Evolutionary conservation across 92 coral and sea anemone genomes (phyloP).

Genomic region (Epizoanthus scotinus): DNA sequence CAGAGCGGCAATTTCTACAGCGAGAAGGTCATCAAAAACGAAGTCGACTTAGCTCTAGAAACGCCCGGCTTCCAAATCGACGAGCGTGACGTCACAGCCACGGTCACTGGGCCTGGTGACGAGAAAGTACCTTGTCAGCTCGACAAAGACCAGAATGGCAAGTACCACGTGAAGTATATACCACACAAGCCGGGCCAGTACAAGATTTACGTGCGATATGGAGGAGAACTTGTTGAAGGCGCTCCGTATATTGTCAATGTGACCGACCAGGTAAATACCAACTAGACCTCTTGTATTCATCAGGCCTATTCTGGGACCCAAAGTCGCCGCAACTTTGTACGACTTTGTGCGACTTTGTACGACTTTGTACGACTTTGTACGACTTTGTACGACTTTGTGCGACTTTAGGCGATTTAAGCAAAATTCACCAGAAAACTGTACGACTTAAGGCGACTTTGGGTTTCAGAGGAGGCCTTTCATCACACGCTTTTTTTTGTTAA

Average conservation of each 20-base stretch:
- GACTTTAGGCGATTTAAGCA: too few relatives aligned
- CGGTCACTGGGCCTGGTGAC: slow-evolving; percentile 32
- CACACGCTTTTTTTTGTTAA: too few relatives aligned
- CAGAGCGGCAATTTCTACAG: slow-evolving; percentile 12
- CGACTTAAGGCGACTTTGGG: too few relatives aligned
- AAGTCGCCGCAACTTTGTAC: too few relatives aligned
- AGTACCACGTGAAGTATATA: slow-evolving; percentile 35
- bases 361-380: too few relatives aligned
- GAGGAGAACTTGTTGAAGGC: slow-evolving; percentile 39
- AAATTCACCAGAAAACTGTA: too few relatives aligned
- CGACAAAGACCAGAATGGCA: slow-evolving; percentile 32
- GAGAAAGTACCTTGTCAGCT: slow-evolving; percentile 28
- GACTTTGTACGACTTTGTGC: too few relatives aligned
- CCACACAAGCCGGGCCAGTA: slow-evolving; percentile 34
- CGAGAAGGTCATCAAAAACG: slow-evolving; percentile 35
- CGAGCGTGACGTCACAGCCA: slow-evolving; percentile 38
- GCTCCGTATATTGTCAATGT: slow-evolving; percentile 39
- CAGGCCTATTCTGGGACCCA: too few relatives aligned
- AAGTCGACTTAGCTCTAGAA: slow-evolving; percentile 38
- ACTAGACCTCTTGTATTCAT: too few relatives aligned
- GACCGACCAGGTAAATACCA: slow-evolving; percentile 19
- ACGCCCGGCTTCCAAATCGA: slow-evolving; percentile 42
- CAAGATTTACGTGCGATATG: slow-evolving; percentile 35
- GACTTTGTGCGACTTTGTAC: too few relatives aligned
- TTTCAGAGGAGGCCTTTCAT: too few relatives aligned